Evolutionary conservation across 2,797 vertebrate species (phyloP).

Genomic region (Tachyglossus aculeatus): DNA sequence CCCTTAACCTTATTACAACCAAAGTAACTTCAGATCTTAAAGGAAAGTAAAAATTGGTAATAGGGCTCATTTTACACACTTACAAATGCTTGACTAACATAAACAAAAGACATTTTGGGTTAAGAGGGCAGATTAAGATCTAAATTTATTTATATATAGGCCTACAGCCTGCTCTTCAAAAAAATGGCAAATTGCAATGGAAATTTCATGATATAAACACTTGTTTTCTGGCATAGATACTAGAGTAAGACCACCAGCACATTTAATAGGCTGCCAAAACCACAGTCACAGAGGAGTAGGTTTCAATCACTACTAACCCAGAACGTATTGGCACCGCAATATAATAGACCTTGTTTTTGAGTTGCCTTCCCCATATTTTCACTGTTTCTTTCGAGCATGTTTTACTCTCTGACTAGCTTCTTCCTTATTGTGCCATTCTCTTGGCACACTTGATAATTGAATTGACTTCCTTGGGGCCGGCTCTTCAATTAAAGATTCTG

Average conservation of each 20-base stretch:
- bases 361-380: background rate
- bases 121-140: background rate
- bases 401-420: background rate
- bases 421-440: too few relatives aligned
- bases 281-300: background rate
- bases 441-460: too few relatives aligned
- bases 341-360: background rate
- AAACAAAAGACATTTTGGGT: too few relatives aligned
- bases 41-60: too few relatives aligned
- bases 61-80: too few relatives aligned
- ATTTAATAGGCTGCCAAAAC: background rate
- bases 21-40: too few relatives aligned
- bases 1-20: too few relatives aligned
- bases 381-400: background rate
- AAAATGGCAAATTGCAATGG: slow-evolving; percentile 28
- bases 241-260: slow-evolving; percentile 33
- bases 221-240: slow-evolving; percentile 33
- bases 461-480: too few relatives aligned
- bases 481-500: too few relatives aligned
- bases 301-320: slow-evolving; percentile 17
- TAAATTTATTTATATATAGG: background rate
- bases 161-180: slow-evolving; percentile 5
- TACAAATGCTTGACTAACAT: too few relatives aligned
- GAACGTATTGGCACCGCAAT: slow-evolving; percentile 16
- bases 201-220: slow-evolving; percentile 24